Percentiles rank a stretch among this genome's conserved stretches.
Conservation (phyloP, 2,797 vertebrate genomes). For the Echiichthys vipera region DNA sequence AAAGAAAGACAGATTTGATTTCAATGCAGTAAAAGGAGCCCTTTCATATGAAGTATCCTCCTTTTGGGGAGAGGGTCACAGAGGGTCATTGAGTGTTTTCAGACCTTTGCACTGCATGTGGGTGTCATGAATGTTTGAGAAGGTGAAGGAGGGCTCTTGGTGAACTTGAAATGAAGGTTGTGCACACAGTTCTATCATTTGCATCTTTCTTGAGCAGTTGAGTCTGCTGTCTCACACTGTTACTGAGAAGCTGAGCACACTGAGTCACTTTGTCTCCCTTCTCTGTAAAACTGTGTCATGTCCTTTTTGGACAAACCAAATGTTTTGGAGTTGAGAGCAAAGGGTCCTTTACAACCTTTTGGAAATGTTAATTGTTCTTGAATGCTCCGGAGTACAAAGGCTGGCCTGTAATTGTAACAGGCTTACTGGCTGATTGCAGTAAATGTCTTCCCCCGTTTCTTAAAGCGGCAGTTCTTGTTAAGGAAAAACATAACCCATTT, state of each 20-base stretch:
- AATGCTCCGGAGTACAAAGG: background rate
- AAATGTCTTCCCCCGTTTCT: background rate
- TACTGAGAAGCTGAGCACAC: background rate
- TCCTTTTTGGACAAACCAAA: background rate
- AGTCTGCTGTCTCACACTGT: background rate
- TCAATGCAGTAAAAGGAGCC: background rate
- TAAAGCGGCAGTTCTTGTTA: background rate
- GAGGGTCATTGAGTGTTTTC: conserved; percentile 3
- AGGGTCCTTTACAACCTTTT: background rate
- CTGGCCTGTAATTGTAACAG: background rate
- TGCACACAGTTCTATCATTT: background rate
- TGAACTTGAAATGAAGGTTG: background rate
- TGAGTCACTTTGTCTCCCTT: background rate
- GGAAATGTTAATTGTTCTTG: background rate
- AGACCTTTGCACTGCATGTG: conserved; percentile 7
- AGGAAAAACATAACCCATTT: background rate
- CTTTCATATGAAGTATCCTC: background rate
- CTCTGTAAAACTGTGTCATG: background rate
- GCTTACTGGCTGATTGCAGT: background rate
- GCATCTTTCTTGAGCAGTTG: background rate
- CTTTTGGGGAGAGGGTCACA: conserved; percentile 11
- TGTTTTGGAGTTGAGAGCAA: background rate
- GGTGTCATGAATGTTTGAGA: conserved; percentile 1
- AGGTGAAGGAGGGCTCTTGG: background rate
- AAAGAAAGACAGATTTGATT: background rate